phyloP scores from a whole-genome alignment of 1,140 invertebrate genomes.

The Drosophila lacteicornis region DNA sequence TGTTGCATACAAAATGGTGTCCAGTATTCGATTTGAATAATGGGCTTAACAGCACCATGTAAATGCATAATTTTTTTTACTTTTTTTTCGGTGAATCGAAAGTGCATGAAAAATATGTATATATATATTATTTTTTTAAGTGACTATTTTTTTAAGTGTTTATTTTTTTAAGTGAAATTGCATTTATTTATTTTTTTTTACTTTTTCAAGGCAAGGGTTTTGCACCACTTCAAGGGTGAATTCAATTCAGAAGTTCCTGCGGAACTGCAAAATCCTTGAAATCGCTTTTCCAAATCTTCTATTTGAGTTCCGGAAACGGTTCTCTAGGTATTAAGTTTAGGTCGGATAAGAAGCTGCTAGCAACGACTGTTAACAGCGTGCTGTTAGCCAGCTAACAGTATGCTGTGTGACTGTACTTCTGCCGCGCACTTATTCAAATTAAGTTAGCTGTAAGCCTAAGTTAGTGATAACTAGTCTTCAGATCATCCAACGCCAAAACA shows the following conservation, averaged over 20 bases:
- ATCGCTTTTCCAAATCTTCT: slow-evolving; percentile 1
- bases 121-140: slow-evolving; percentile 31
- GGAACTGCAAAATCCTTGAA: not conserved
- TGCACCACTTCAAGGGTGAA: slow-evolving; percentile 4
- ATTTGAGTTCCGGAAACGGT: not conserved
- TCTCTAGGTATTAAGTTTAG: slow-evolving; percentile 13
- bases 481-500: slow-evolving; percentile 46
- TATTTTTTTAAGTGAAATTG: slow-evolving; percentile 39
- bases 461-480: slow-evolving; percentile 18
- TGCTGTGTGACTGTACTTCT: slow-evolving; percentile 4
- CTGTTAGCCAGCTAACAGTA: slow-evolving; percentile 12
- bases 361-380: not conserved
- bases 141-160: slow-evolving; percentile 24
- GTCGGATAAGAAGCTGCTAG: not conserved
- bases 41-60: slow-evolving; percentile 12
- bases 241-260: not conserved
- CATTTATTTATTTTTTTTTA: slow-evolving; percentile 13
- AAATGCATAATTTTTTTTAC: slow-evolving; percentile 45
- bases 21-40: slow-evolving; percentile 17
- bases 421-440: slow-evolving; percentile 1
- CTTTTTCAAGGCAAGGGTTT: slow-evolving; percentile 5
- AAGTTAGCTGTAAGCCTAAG: slow-evolving; percentile 41
- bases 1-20: slow-evolving; percentile 20
- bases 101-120: slow-evolving; percentile 43
- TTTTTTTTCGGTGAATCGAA: slow-evolving; percentile 51